Evolutionary conservation across 2,113 vertebrate genomes (phyloP).

Genomic region (Electrona antarctica): DNA sequence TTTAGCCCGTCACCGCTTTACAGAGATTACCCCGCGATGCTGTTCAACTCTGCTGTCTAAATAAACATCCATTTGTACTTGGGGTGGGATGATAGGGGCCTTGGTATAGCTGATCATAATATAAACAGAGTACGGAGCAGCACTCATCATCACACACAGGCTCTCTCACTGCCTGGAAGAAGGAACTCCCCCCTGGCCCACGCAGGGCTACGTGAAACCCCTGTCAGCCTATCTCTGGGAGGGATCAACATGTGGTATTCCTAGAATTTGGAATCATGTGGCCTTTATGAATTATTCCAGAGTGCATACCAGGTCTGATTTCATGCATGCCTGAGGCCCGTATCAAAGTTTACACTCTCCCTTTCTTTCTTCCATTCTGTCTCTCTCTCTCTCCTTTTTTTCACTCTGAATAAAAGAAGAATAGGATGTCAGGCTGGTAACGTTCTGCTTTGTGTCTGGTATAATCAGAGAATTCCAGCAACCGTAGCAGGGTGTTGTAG

Average conservation of each 20-base stretch:
- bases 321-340: constrained; percentile 64
- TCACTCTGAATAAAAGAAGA: neutral
- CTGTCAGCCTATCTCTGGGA: constrained; percentile 47
- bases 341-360: constrained; percentile 31
- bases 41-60: constrained; percentile 45
- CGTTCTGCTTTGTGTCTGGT: no score
- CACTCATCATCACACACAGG: constrained; percentile 30
- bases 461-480: no score
- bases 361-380: constrained; percentile 1
- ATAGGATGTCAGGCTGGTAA: neutral
- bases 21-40: constrained; percentile 52
- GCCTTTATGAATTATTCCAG: constrained; percentile 62
- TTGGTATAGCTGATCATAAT: constrained; percentile 48
- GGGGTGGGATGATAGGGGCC: constrained; percentile 2
- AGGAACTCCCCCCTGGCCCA: constrained; percentile 1
- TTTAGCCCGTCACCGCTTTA: constrained; percentile 58
- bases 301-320: constrained; percentile 62
- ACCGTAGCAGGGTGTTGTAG: no score
- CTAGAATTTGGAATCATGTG: constrained; percentile 63
- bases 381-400: neutral
- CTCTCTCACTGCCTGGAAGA: neutral
- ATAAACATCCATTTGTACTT: constrained; percentile 51
- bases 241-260: constrained; percentile 69
- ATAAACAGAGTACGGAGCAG: constrained; percentile 49
- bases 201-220: constrained; percentile 42